Evolutionary conservation across 2,113 vertebrate genomes (phyloP).

Genomic region (Heteronetta atricapilla): DNA sequence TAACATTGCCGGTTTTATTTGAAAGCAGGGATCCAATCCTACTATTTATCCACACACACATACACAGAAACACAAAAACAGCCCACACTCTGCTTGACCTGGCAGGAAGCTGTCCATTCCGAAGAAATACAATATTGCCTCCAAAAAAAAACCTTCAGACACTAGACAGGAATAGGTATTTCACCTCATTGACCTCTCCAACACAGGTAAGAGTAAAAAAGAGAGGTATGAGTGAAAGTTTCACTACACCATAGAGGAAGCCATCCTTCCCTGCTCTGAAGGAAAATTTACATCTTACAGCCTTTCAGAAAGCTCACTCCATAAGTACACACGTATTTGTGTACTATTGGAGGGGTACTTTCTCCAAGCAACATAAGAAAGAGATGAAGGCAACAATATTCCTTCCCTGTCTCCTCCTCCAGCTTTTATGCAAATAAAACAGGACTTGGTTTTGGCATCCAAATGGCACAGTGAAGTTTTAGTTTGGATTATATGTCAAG

Average conservation of each 20-base stretch:
- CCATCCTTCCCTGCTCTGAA: background rate
- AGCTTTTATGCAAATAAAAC: background rate
- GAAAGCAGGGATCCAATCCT: background rate
- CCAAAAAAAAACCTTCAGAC: conserved; percentile 11
- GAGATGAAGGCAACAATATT: background rate
- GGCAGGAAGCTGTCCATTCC: background rate
- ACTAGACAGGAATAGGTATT: background rate
- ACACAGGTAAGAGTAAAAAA: background rate
- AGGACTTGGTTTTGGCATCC: background rate
- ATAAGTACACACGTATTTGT: background rate
- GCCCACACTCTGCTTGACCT: background rate
- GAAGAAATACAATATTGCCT: background rate
- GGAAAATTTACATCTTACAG: background rate
- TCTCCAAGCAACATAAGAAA: background rate
- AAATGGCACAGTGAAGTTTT: background rate
- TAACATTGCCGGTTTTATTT: background rate
- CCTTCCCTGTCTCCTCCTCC: no score
- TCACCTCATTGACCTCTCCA: background rate
- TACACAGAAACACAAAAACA: background rate
- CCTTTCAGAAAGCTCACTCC: background rate
- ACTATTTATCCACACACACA: background rate
- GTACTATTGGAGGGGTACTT: background rate
- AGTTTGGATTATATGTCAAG: background rate
- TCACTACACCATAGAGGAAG: background rate
- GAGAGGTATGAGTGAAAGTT: background rate